Evolutionary conservation across 1,140 invertebrate genomes (phyloP), one percentile per base, ranked within the genome.

Genomic region (Zaprionus ornatus): DNA sequence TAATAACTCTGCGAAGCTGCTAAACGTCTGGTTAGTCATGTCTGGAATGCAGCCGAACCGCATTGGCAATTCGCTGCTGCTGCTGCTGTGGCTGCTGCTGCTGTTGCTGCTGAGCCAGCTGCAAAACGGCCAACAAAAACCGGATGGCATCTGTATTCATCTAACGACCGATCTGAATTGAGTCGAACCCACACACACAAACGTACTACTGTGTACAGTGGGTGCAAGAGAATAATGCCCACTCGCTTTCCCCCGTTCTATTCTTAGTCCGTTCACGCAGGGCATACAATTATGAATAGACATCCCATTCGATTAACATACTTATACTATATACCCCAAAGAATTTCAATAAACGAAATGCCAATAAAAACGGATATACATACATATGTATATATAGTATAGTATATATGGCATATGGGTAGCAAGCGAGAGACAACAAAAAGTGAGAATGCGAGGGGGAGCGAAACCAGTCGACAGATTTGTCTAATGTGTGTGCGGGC

Each of bases 41-140:
- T 42, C 62, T 69, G 84, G 84, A 88, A 88, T 88, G 85, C 81
- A 88, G 81, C 75, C 71, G 60, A 80, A 75, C 84, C 83, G 85
- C 84, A 88, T 88, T 90, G 84, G 55, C 66, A 55, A 42, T 69
- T 25, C 66, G 68, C 63, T 67, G 67, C n/a, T 17, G 40, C 40
- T 6, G 37, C 13, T 5, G 68, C 63, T 67, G 67, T 6, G 7
- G 40, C 40, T 6, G 37, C 13, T 5, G 35, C 69, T 61, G 60
- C 35, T 13, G 12, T 4, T 25, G 25, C 5, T 3, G 25, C 25
- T 32, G 29, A 32, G 29, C 74, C 67, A 77, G 71, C 70, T 68
- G 71, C 75, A 74, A 63, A 67, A 42, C 32, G 25, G 42, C 48
- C 48, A 52, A 62, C 48, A 37, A 68, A 88, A 90, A 88, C 84